phyloP scores from a whole-genome alignment of 2,797 vertebrate species.

The Diplodus sargus region DNA sequence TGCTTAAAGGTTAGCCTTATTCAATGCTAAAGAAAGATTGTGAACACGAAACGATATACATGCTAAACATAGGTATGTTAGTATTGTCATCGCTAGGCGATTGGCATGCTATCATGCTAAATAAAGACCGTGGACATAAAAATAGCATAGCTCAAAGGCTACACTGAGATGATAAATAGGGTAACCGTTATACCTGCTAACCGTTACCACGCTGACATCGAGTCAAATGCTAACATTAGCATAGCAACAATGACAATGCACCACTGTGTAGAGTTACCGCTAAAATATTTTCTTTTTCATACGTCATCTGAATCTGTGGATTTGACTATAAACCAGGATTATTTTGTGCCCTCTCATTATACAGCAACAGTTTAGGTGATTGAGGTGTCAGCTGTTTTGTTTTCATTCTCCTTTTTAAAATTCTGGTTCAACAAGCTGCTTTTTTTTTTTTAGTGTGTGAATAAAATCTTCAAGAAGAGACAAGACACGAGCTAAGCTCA shows the following conservation, averaged over 20 bases:
- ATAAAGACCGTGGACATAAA: too few species aligned
- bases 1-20: too few species aligned
- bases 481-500: not conserved
- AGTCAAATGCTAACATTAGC: too few species aligned
- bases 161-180: not conserved
- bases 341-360: not conserved
- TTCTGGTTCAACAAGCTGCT: not conserved
- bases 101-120: not conserved
- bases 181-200: not conserved
- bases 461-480: not conserved
- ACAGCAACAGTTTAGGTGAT: not conserved
- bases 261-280: too few species aligned
- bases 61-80: too few species aligned
- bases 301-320: not conserved
- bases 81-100: too few species aligned
- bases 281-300: too few species aligned
- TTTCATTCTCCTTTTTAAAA: not conserved
- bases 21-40: too few species aligned
- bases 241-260: not conserved
- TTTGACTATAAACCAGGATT: not conserved
- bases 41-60: too few species aligned
- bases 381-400: not conserved
- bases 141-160: too few species aligned
- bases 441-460: not conserved
- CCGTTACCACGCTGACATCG: not conserved